Base-by-base conservation (phyloP, 2,888 invertebrate species). In the Bruchidius siliquastri region DNA sequence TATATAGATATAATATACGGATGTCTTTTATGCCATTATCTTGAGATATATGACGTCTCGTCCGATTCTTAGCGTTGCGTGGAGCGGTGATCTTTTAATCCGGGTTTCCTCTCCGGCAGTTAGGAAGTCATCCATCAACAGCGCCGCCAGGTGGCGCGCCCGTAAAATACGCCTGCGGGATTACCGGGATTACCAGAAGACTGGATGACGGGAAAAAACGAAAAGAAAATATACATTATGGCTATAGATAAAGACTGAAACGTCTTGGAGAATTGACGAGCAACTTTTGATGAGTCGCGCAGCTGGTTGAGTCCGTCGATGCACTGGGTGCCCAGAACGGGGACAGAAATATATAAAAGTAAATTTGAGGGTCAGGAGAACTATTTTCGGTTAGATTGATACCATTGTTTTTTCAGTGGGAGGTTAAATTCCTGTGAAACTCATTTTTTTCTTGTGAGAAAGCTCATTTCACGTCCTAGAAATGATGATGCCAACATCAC, bases 111-210 rank as follows among this genome's bases (percentile, higher is more conserved):
- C 49, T 49, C 49, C 49, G 49, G 49, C 49, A 49, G 49, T 49
- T 49, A 49, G 49, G 49, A 49, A 49, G 49, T 49, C 49, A 49
- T 49, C 49, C 49, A 49, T 49, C 49, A 49, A 49, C 6, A 13
- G 13, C 1, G 49, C 49, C 49, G 49, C 49, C 49, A 49, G 49
- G 49, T 49, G 49, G 49, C 49, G 49, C 49, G 49, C 49, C 49
- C 49, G 49, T 49, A 49, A 49, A 49, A 22, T 69, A 69, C 30
- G 72, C 32, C 72, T 49, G 32, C 67, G 72, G 21, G 21, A 66
- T 20, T 22, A 67, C 1, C 71, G 10, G 32, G 32, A 30, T 26
- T 26, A 71, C 26, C 32, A 30, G 71, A 22, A 22, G 49, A 49
- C 49, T 49, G 49, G 49, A 49, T 49, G 49, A 49, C 49, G 49